Conservation (phyloP, 1,140 invertebrate species). For the Oedothorax gibbosus region DNA sequence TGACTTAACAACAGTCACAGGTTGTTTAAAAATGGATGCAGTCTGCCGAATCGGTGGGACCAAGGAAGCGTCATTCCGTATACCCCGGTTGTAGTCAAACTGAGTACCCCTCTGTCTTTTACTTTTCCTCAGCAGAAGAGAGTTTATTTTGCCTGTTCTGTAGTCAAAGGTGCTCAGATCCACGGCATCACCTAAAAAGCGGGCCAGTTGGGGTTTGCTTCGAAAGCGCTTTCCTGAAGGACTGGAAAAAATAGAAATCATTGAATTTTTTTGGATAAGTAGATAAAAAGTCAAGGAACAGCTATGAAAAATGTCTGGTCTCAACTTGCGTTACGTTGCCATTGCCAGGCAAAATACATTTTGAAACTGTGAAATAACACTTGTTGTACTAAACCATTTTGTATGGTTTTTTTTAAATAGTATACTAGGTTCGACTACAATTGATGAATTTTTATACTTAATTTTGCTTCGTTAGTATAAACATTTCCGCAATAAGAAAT, state of each 20-base stretch:
- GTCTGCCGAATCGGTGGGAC: constrained; percentile 97
- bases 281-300: no score
- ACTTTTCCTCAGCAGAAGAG: constrained; percentile 75
- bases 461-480: no score
- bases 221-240: constrained; percentile 83
- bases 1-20: constrained; percentile 93
- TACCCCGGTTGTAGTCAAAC: constrained; percentile 79
- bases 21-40: constrained; percentile 98
- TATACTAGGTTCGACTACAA: no score
- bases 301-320: no score
- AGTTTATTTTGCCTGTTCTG: constrained; percentile 80
- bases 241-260: constrained; percentile 69
- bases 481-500: no score
- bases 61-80: constrained; percentile 88
- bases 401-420: no score
- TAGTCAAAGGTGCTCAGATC: constrained; percentile 87
- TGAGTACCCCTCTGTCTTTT: constrained; percentile 75
- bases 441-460: no score
- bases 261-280: no score
- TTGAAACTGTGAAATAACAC: no score
- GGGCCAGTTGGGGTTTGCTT: constrained; percentile 83
- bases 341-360: no score
- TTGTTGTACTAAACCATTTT: no score
- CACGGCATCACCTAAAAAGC: constrained; percentile 80
- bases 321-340: no score